Evolutionary conservation across 1,140 invertebrate species (phyloP).

Genomic region (Colletes gigas): DNA sequence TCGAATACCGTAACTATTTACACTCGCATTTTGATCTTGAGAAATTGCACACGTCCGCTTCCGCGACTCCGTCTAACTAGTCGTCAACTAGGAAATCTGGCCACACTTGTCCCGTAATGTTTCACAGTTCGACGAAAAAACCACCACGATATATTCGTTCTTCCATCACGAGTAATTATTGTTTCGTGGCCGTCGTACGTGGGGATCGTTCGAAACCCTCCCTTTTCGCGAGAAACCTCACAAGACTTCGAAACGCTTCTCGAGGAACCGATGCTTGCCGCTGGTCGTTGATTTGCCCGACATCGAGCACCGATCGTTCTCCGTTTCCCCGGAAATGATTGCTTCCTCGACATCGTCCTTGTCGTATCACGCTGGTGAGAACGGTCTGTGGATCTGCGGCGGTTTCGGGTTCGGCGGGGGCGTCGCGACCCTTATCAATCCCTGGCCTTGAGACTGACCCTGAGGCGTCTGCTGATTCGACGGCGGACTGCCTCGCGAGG

Average conservation of each 20-base stretch:
- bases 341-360: slow-evolving; percentile 22
- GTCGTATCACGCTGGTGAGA: slow-evolving; percentile 80
- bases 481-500: slow-evolving; percentile 77
- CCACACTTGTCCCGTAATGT: neutral
- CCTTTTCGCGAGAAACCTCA: slow-evolving; percentile 38
- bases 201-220: neutral
- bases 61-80: neutral
- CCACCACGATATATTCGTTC: neutral
- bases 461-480: slow-evolving; percentile 62
- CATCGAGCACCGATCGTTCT: slow-evolving; percentile 3
- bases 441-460: slow-evolving; percentile 69
- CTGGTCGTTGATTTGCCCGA: slow-evolving; percentile 3
- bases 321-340: neutral
- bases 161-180: slow-evolving; percentile 13
- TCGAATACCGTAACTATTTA: slow-evolving; percentile 18
- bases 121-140: neutral
- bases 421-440: slow-evolving; percentile 75
- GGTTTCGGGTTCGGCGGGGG: slow-evolving; percentile 76
- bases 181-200: neutral
- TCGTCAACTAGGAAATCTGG: slow-evolving; percentile 4
- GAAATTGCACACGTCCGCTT: slow-evolving; percentile 37
- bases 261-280: slow-evolving; percentile 35
- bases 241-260: slow-evolving; percentile 61
- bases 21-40: neutral
- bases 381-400: slow-evolving; percentile 79